Percentiles rank a stretch among this genome's conserved stretches.
Evolutionary conservation across 2,113 vertebrate species (phyloP).

Genomic region (Saguinus midas): DNA sequence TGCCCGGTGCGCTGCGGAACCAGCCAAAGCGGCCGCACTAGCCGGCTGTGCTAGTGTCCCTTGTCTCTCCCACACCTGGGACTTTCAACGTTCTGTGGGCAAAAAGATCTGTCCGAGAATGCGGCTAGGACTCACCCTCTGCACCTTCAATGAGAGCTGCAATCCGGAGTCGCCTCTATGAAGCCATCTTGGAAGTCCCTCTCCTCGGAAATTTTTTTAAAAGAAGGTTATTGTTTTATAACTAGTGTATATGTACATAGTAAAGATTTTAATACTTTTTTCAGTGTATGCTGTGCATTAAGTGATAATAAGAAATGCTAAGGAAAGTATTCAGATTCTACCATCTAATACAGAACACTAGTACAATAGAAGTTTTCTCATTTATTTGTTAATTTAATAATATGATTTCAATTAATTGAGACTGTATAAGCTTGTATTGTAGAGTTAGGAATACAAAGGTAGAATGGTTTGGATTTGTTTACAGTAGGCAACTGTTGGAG

Average conservation of each 20-base stretch:
- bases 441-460: neutral
- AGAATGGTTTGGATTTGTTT: constrained; percentile 3
- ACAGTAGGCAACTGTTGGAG: neutral
- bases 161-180: too few species aligned
- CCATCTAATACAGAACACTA: neutral
- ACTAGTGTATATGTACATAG: neutral
- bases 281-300: neutral
- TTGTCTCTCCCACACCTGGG: too few species aligned
- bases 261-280: neutral
- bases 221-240: neutral
- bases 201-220: neutral
- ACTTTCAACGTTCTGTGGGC: too few species aligned
- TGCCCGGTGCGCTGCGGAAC: too few species aligned
- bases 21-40: too few species aligned
- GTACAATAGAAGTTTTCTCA: neutral
- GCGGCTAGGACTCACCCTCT: too few species aligned
- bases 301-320: neutral
- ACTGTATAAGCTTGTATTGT: neutral
- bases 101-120: too few species aligned
- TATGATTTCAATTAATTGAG: constrained; percentile 5
- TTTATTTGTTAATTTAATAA: constrained; percentile 22
- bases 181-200: too few species aligned
- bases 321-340: neutral
- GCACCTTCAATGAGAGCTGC: too few species aligned
- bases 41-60: too few species aligned